Conservation (phyloP, 2,797 vertebrate genomes). For the Phalloptychus januarius region DNA sequence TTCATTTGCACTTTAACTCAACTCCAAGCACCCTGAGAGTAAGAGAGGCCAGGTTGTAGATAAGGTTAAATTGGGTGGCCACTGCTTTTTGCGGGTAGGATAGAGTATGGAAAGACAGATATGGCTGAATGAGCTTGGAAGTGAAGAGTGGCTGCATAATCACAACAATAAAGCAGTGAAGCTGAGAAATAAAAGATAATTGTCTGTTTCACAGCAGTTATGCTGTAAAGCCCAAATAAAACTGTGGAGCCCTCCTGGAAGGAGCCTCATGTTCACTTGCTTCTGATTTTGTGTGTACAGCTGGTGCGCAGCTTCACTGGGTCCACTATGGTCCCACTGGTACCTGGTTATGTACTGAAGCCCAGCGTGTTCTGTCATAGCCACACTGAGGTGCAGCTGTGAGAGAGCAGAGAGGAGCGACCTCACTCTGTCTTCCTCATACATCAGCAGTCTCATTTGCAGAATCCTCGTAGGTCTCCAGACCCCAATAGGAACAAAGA, state of each 20-base stretch:
- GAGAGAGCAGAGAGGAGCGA: not conserved
- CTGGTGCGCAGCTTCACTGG: not conserved
- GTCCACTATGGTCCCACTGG: not conserved
- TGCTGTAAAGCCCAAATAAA: slow-evolving; percentile 3
- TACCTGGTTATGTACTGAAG: slow-evolving; percentile 1
- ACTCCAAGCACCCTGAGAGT: not conserved
- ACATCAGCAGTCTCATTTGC: slow-evolving; percentile 12
- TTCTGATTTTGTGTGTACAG: not conserved
- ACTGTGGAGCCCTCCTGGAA: not conserved
- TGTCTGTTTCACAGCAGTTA: slow-evolving; percentile 10
- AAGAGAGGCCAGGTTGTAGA: not conserved
- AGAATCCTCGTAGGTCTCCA: not conserved
- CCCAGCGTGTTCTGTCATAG: slow-evolving; percentile 2
- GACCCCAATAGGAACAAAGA: not conserved
- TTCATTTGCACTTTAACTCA: not conserved
- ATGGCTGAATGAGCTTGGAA: not conserved
- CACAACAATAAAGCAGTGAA: not conserved
- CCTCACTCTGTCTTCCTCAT: slow-evolving; percentile 10
- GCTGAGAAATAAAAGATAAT: slow-evolving; percentile 8
- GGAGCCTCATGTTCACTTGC: not conserved
- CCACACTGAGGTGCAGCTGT: slow-evolving; percentile 11
- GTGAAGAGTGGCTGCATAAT: not conserved
- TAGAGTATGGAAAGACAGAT: not conserved
- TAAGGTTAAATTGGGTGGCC: not conserved
- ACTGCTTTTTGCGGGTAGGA: not conserved